A percentile compares a stretch with the other conserved stretches of the same genome.
These are phyloP conservation scores for Xanthorhoe designata DNA, from an alignment of 2,888 invertebrate species.

Conservation along the genomic window DNA sequence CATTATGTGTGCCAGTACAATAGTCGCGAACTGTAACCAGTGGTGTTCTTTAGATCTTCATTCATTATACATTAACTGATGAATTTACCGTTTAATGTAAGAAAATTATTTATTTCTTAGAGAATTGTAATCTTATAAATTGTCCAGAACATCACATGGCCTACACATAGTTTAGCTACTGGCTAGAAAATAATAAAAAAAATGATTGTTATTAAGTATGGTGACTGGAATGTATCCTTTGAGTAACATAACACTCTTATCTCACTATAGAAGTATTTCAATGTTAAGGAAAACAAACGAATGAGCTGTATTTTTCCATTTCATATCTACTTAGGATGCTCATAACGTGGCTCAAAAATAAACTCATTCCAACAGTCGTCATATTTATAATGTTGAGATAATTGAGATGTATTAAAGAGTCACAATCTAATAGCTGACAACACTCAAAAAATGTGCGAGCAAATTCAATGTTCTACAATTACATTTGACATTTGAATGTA, in stretches of 20 bases:
- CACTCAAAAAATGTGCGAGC: no score
- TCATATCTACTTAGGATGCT: background rate
- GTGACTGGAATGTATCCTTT: background rate
- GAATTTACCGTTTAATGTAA: conserved; percentile 38
- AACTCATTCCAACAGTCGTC: conserved; percentile 30
- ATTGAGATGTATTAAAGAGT: no score
- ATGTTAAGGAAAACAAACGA: background rate
- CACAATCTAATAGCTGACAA: no score
- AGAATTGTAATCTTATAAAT: conserved; percentile 36
- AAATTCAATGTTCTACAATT: no score
- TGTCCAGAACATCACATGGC: conserved; percentile 38
- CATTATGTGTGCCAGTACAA: conserved; percentile 8
- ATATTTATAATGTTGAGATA: conserved; percentile 35
- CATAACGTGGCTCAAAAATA: conserved; percentile 28
- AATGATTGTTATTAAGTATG: conserved; percentile 12
- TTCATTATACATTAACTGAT: conserved; percentile 32
- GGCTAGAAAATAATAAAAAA: background rate
- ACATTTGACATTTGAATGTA: no score
- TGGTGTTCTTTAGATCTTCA: conserved; percentile 27
- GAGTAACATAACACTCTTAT: no score
- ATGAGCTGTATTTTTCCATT: background rate
- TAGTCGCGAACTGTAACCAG: conserved; percentile 12
- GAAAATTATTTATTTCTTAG: conserved; percentile 53
- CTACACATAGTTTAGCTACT: background rate
- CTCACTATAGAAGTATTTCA: background rate